Evolutionary conservation across 1,140 invertebrate genomes (phyloP).

Genomic region (Brachionus sp.): DNA sequence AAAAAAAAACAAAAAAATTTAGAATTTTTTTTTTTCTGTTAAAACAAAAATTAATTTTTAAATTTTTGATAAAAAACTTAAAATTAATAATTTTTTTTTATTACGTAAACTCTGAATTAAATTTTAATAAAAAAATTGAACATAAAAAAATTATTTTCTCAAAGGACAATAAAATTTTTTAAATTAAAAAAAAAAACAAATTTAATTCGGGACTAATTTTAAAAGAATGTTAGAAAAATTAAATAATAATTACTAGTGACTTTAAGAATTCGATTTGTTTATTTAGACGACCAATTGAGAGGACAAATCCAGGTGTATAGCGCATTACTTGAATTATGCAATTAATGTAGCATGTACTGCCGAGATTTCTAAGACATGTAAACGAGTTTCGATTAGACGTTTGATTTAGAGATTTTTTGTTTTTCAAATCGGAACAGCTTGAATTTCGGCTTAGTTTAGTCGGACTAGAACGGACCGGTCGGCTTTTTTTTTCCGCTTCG

Average conservation of each 20-base stretch:
- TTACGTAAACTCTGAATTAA: too few relatives aligned
- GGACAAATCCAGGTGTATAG: conserved; percentile 38
- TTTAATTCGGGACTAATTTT: background rate
- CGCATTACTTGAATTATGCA: conserved; percentile 44
- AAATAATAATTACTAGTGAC: conserved; percentile 27
- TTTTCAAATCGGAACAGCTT: background rate
- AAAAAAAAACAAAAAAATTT: too few relatives aligned
- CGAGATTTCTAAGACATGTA: conserved; percentile 40
- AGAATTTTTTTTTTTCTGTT: too few relatives aligned
- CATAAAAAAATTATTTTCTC: too few relatives aligned
- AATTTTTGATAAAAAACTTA: too few relatives aligned
- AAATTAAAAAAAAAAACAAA: too few relatives aligned
- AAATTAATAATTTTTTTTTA: too few relatives aligned
- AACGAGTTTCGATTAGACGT: background rate
- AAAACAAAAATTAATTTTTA: too few relatives aligned
- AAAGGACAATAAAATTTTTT: too few relatives aligned
- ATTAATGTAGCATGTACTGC: conserved; percentile 43
- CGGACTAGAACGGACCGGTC: background rate
- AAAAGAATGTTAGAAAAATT: background rate
- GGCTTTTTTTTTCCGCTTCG: background rate
- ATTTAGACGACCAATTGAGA: conserved; percentile 26
- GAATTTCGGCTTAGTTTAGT: conserved; percentile 11
- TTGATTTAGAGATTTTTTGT: background rate
- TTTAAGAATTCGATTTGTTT: conserved; percentile 39
- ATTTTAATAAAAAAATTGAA: too few relatives aligned